These are phyloP conservation scores for Rhagologus leucostigma DNA, from an alignment of 2,113 vertebrate species.

Conservation along the genomic window DNA sequence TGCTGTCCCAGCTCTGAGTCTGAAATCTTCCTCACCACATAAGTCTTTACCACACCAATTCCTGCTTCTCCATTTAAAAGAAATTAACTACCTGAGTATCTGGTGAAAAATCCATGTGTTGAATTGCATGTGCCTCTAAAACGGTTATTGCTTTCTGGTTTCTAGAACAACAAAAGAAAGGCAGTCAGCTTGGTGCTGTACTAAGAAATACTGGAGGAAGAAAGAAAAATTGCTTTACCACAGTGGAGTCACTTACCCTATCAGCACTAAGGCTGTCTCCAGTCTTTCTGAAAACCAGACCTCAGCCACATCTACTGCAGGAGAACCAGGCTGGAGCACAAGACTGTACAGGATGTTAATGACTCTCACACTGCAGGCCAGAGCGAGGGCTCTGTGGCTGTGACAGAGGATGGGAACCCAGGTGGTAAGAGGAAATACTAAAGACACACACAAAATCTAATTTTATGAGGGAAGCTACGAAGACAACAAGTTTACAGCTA, in stretches of 20 bases:
- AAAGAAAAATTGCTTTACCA: neutral
- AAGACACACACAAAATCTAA: neutral
- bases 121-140: neutral
- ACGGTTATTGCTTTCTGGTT: neutral
- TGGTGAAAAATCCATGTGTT: neutral
- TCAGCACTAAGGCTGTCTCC: neutral
- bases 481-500: neutral
- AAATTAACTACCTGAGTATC: neutral
- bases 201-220: neutral
- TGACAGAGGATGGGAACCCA: neutral
- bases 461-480: neutral
- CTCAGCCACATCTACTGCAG: neutral
- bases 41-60: neutral
- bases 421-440: neutral
- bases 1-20: neutral
- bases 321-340: neutral
- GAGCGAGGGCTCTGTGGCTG: neutral
- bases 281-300: neutral
- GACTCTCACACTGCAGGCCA: rapidly evolving
- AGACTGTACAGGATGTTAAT: neutral
- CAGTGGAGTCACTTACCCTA: neutral
- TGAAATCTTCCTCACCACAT: neutral
- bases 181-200: neutral
- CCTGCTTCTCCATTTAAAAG: neutral
- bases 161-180: neutral